Evolutionary conservation across 2,888 invertebrate genomes (phyloP), one percentile per base, ranked within the genome.

Genomic region (Melinaea marsaeus): DNA sequence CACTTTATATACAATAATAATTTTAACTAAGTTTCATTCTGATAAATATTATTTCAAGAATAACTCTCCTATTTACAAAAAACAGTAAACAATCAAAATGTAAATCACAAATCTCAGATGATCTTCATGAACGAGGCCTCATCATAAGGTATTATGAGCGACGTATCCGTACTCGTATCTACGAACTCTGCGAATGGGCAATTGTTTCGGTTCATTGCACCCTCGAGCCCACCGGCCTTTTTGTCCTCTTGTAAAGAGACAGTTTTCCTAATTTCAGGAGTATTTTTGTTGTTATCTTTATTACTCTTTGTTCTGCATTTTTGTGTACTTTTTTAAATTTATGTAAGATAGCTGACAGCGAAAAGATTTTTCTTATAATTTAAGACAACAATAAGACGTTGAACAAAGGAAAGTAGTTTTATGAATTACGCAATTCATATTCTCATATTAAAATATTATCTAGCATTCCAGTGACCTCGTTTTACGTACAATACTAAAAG

Each of bases 131-230:
- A 68, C 68, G 65, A 70, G 66, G 66, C 63, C 71, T 72, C 73
- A 70, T 76, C 74, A 75, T 72, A 67, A 65, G 66, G 73, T 75
- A 78, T 75, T 77, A 75, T 71, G 72, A 73, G 76, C 74, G 71
- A 72, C 74, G 72, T 60, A 63, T 78, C 71, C 69, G 65, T 60
- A 63, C 77, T 71, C 69, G 65, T 70, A 71, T 72, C 69, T 72
- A 71, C 72, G 74, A 75, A 75, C 75, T 84, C 83, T 80, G 79
- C 75, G 78, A 79, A 83, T 80, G 74, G 80, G 75, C 80, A 77
- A 82, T 83, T 77, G 79, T 78, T 72, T 70, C 72, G 72, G 76
- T 75, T 76, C 79, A 83, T 80, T 76, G 78, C 75, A 75, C 84
- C 80, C 83, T 62, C 59, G 81, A 79, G 84, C 71, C 77, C 71